Percentiles rank a stretch among this genome's conserved stretches.
Conservation (phyloP, 2,113 vertebrate species). For the Tragelaphus strepsiceros region DNA sequence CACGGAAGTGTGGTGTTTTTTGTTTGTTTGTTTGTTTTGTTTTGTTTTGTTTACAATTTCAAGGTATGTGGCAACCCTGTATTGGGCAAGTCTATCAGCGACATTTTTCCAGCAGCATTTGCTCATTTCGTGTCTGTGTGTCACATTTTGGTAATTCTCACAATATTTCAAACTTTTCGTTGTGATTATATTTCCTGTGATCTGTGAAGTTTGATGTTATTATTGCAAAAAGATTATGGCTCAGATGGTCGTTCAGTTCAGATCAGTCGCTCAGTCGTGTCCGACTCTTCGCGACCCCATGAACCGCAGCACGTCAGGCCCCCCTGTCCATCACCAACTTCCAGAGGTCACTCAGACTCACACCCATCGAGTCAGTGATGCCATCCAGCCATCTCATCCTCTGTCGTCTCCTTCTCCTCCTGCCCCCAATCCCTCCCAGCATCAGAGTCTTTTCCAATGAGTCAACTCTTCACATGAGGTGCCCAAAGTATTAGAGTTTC, state of each 20-base stretch:
- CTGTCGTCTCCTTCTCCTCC: rapidly evolving
- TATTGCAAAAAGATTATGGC: neutral
- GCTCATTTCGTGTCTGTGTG: neutral
- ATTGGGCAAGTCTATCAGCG: neutral
- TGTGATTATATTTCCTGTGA: neutral
- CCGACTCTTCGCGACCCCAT: no score
- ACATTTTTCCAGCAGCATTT: neutral
- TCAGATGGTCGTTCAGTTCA: neutral
- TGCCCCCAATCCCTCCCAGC: no score
- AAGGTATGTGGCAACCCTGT: neutral
- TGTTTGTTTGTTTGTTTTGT: neutral
- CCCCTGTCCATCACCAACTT: no score
- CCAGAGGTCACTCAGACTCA: no score
- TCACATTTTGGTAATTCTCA: neutral
- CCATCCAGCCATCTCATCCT: no score
- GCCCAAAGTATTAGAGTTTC: no score
- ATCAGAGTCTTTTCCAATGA: no score
- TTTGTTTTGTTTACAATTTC: neutral
- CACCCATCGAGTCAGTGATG: no score
- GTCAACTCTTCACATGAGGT: no score
- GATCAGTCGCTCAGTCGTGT: no score
- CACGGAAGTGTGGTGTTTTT: neutral
- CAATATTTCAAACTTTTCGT: neutral
- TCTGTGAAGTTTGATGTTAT: neutral
- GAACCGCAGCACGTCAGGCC: no score